These are phyloP conservation scores for Macaria notata DNA, from an alignment of 2,888 invertebrate species.

Conservation along the genomic window DNA sequence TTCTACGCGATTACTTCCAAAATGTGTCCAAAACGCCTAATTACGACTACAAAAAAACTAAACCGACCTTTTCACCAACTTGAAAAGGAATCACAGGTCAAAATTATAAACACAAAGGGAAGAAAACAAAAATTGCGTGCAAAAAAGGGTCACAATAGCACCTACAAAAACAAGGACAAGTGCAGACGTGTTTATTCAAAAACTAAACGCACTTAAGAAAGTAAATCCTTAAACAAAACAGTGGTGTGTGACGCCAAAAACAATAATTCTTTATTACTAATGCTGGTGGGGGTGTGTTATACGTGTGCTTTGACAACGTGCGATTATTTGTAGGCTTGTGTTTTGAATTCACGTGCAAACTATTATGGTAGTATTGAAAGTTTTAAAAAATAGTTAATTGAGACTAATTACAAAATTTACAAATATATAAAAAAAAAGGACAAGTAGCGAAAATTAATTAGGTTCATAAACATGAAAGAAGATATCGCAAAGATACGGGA, in stretches of 20 bases:
- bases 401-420: no score
- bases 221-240: conserved; percentile 77
- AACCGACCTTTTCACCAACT: neutral
- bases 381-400: no score
- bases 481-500: no score
- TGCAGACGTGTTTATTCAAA: conserved; percentile 71
- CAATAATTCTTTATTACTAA: conserved; percentile 78
- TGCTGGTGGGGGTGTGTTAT: conserved; percentile 49
- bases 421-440: no score
- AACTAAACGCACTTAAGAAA: conserved; percentile 67
- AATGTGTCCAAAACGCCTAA: no score
- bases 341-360: neutral
- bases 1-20: no score
- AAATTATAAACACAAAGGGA: conserved; percentile 18
- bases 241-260: conserved; percentile 72
- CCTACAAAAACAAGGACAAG: conserved; percentile 59
- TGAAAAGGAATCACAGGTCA: conserved; percentile 16
- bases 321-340: conserved; percentile 15
- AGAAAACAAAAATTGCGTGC: conserved; percentile 34
- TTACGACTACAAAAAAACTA: no score
- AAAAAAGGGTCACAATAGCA: conserved; percentile 41
- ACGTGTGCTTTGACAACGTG: conserved; percentile 40
- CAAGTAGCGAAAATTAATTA: no score
- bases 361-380: neutral
- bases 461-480: no score